These are phyloP conservation scores for Psilopogon haemacephalus DNA, from an alignment of 2,113 vertebrate species.

Conservation along the genomic window DNA sequence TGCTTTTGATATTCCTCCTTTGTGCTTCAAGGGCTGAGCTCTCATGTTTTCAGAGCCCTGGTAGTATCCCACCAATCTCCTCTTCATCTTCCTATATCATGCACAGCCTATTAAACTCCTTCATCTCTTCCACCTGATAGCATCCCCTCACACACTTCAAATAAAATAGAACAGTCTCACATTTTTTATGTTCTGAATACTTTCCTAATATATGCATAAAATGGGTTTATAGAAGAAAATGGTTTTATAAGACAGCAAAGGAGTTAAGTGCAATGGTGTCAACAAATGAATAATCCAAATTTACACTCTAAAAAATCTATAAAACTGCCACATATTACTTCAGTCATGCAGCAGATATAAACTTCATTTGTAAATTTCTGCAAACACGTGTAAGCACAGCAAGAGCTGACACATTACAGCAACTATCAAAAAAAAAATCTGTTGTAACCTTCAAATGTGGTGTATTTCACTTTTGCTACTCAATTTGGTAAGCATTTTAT, in stretches of 20 bases:
- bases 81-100: neutral
- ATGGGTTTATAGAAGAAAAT: neutral
- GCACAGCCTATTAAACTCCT: neutral
- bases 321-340: neutral
- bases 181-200: neutral
- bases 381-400: neutral
- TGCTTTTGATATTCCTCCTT: neutral
- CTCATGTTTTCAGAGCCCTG: neutral
- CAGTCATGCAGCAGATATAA: neutral
- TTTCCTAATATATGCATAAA: neutral
- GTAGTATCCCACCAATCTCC: neutral
- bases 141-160: neutral
- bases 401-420: neutral
- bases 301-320: neutral
- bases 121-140: neutral
- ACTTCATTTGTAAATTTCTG: neutral
- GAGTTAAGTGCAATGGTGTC: neutral
- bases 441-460: neutral
- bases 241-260: neutral
- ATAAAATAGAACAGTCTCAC: neutral
- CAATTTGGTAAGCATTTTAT: neutral
- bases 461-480: neutral
- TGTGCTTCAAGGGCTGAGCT: neutral
- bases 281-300: neutral
- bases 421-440: neutral